phyloP scores from a whole-genome alignment of 2,113 vertebrate species.

The Hypanus sabinus region DNA sequence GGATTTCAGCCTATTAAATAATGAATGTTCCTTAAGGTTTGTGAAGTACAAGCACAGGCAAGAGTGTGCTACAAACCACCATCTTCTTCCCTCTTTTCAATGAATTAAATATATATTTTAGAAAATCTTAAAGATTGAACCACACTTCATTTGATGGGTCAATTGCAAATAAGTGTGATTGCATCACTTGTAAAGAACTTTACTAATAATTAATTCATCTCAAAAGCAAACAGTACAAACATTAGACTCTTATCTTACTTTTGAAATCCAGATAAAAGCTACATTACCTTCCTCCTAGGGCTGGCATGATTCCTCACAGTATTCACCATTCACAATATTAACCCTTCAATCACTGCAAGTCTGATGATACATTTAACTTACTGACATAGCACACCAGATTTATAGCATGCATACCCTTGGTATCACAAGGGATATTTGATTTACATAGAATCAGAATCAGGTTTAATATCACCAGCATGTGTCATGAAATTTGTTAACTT shows the following conservation, averaged over 20 bases:
- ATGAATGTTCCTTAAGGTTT: not conserved
- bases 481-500: too few relatives aligned
- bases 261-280: not conserved
- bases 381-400: not conserved
- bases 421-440: not conserved
- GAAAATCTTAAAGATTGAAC: not conserved
- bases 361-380: not conserved
- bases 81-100: not conserved
- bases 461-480: too few relatives aligned
- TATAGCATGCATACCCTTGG: not conserved
- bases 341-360: not conserved
- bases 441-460: not conserved
- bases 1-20: not conserved
- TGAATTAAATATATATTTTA: not conserved
- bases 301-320: not conserved
- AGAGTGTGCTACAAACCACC: not conserved
- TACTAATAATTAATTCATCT: conserved; percentile 13
- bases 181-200: not conserved
- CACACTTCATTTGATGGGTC: not conserved
- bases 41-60: not conserved
- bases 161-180: not conserved
- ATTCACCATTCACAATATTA: not conserved
- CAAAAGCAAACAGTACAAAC: not conserved
- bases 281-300: not conserved
- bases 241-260: not conserved